A percentile compares a stretch with the other conserved stretches of the same genome.
phyloP scores from a whole-genome alignment of 2,888 invertebrate species.

The Tenthredo mesomela region DNA sequence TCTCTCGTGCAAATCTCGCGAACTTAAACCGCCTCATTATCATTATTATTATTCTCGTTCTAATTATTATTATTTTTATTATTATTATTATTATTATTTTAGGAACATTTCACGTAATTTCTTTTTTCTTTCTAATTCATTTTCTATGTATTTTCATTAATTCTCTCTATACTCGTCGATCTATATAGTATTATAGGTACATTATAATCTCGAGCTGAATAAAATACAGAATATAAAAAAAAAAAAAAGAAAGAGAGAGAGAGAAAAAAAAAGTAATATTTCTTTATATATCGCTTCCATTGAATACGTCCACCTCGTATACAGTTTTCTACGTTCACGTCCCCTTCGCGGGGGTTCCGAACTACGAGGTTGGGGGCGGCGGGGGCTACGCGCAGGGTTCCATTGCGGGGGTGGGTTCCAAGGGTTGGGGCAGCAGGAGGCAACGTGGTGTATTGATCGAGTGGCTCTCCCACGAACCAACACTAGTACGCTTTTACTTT shows the following conservation, averaged over 20 bases:
- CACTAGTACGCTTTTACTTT: constrained; percentile 8
- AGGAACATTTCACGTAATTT: not conserved
- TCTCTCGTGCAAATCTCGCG: not conserved
- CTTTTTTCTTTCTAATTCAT: not conserved
- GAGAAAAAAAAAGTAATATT: not conserved
- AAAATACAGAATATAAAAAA: not conserved
- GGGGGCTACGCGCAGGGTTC: constrained; percentile 46
- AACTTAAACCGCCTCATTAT: constrained; percentile 1
- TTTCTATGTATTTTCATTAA: not conserved
- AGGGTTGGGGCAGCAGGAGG: constrained; percentile 71
- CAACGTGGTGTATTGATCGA: constrained; percentile 78
- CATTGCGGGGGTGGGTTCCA: constrained; percentile 53
- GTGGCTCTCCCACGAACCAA: constrained; percentile 70
- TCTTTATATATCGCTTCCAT: constrained; percentile 4
- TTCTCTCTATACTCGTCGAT: not conserved
- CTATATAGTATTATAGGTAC: too few species aligned
- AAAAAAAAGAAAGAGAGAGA: not conserved
- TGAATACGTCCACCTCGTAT: constrained; percentile 59
- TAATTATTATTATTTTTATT: not conserved
- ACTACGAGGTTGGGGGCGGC: constrained; percentile 4
- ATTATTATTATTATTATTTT: not conserved
- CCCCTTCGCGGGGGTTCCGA: constrained; percentile 54
- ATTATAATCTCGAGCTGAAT: not conserved
- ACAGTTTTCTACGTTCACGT: constrained; percentile 62
- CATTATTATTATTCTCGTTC: not conserved